Conservation (phyloP, 1,140 invertebrate genomes). For the Polyergus mexicanus region DNA sequence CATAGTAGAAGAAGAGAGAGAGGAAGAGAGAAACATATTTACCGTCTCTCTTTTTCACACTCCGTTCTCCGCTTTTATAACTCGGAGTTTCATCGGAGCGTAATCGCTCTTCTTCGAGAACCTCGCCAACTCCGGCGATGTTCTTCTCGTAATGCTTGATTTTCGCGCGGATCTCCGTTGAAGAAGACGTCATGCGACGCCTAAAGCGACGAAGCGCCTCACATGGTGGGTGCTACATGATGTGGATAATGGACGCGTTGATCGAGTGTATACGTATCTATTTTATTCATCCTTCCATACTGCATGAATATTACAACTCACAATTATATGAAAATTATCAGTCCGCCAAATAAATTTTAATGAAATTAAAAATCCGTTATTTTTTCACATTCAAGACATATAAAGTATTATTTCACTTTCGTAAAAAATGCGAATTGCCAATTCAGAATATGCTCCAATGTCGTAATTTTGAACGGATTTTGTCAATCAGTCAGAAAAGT, state of each 20-base stretch:
- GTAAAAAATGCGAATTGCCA: neutral
- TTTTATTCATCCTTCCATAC: conserved; percentile 5
- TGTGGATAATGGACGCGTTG: conserved; percentile 41
- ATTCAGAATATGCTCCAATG: neutral
- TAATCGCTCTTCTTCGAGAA: conserved; percentile 56
- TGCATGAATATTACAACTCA: neutral
- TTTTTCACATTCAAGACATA: neutral
- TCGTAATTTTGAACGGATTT: neutral
- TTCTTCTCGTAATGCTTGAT: conserved; percentile 62
- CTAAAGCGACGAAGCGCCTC: conserved; percentile 54
- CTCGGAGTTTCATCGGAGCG: conserved; percentile 46
- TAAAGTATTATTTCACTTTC: neutral
- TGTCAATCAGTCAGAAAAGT: neutral
- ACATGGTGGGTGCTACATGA: conserved; percentile 43
- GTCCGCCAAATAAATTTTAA: neutral
- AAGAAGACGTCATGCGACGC: conserved; percentile 60
- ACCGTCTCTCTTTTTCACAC: conserved; percentile 45
- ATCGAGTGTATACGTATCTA: conserved; percentile 23
- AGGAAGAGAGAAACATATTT: neutral
- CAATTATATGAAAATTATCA: neutral
- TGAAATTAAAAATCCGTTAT: neutral
- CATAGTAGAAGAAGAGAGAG: neutral
- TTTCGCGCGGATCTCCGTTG: conserved; percentile 43
- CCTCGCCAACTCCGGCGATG: conserved; percentile 31
- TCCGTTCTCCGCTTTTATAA: conserved; percentile 51